Evolutionary conservation across 2,113 vertebrate genomes (phyloP), one percentile per base, ranked within the genome.

Genomic region (Vanacampus margaritifer): DNA sequence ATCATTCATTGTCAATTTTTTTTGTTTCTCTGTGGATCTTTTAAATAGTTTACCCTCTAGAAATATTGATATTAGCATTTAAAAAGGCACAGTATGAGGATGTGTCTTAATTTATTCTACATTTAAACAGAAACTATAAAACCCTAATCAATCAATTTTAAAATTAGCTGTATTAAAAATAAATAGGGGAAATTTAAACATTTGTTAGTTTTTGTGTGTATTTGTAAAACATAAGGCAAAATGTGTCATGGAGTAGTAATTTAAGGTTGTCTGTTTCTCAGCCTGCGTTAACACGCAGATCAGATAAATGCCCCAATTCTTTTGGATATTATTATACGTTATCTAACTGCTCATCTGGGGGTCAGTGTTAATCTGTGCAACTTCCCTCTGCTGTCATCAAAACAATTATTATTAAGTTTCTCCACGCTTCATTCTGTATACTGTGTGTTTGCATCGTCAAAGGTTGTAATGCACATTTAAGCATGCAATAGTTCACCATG

Each of bases 331-430:
- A 79, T 81, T 57, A 64, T 71, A 72, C 53, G 51, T 78, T 73
- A 73, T 79, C 73, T 77, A 81, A 81, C 74, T 21, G 50, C 58
- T 60, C 56, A 64, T 70, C 71, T 36, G 45, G 74, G 60, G 75
- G 67, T 72, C 66, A 66, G 21, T 37, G 62, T 74, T 74, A 75
- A 78, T 80, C 69, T 64, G 37, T 54, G 57, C 50, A 76, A 53
- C 11, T 74, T 65, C 65, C 50, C 35, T 62, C 36, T 26, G 46
- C 64, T 67, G 36, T 19, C 21, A 68, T 65, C 59, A 59, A 73
- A 71, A 75, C 48, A 24, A 48, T 43, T 41, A 21, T 32, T 23
- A 28, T 35, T 32, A 35, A 58, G 28, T 32, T 32, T 12, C 56
- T 32, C 16, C 68, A 12, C 32, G 19, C 26, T 36, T 72, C 73